These are phyloP conservation scores for Talpa occidentalis DNA, from an alignment of 2,113 vertebrate genomes.

Conservation along the genomic window DNA sequence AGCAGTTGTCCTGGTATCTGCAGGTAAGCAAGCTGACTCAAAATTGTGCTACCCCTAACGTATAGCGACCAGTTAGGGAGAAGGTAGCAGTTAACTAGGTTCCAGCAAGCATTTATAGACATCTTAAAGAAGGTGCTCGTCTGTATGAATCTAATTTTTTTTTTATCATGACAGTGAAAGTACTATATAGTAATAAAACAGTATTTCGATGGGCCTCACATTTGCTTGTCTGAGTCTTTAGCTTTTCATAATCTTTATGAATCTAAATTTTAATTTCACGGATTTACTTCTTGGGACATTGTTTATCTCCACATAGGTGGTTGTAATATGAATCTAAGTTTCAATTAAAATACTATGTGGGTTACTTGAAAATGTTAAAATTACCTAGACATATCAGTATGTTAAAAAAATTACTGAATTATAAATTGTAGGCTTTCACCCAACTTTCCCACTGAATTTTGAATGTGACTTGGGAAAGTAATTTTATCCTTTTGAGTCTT, in stretches of 20 bases:
- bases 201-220: background rate
- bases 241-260: background rate
- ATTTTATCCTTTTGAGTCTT: background rate
- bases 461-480: background rate
- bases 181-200: background rate
- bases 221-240: background rate
- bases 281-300: background rate
- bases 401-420: background rate
- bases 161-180: background rate
- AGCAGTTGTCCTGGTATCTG: constrained; percentile 97
- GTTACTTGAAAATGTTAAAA: constrained; percentile 22
- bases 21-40: constrained; percentile 89
- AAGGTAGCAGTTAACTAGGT: background rate
- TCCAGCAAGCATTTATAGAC: background rate
- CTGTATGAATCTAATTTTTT: background rate
- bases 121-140: background rate
- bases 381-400: background rate
- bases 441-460: background rate
- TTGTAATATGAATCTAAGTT: background rate
- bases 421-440: background rate
- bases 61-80: background rate
- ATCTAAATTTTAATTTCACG: background rate
- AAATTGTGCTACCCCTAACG: background rate
- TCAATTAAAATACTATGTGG: constrained; percentile 18
- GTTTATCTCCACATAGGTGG: background rate